A percentile compares a stretch with the other conserved stretches of the same genome.
Evolutionary conservation across 2,888 invertebrate genomes (phyloP).

Genomic region (Scrobipalpa costella): DNA sequence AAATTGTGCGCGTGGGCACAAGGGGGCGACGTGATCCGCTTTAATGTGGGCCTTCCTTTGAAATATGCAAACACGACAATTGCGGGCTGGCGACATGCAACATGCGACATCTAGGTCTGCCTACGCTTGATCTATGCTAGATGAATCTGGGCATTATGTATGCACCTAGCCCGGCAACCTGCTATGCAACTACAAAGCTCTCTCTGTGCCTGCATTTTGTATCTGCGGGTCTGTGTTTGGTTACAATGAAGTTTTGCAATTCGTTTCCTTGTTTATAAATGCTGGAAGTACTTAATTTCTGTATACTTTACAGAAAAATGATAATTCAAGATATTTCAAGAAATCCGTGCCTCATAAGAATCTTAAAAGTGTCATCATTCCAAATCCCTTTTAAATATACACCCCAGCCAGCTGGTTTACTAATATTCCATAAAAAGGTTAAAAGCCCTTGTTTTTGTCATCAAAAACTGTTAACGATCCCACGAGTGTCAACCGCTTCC

Average conservation of each 20-base stretch:
- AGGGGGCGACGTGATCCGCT: conserved; percentile 57
- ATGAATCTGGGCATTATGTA: conserved; percentile 27
- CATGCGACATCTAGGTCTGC: conserved; percentile 33
- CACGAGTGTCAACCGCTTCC: conserved; percentile 57
- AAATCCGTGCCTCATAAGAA: not conserved
- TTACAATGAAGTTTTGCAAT: conserved; percentile 4
- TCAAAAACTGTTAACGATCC: conserved; percentile 54
- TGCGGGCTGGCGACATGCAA: conserved; percentile 37
- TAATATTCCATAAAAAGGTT: conserved; percentile 35
- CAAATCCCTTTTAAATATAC: not conserved
- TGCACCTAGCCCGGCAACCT: conserved; percentile 17
- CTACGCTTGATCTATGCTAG: conserved; percentile 32
- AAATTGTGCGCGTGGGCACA: conserved; percentile 70
- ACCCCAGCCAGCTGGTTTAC: conserved; percentile 33
- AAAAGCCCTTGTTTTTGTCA: conserved; percentile 47
- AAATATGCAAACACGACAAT: conserved; percentile 61
- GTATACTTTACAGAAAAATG: not conserved
- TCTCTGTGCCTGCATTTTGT: conserved; percentile 12
- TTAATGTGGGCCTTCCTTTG: conserved; percentile 65
- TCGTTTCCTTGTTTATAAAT: too few relatives aligned
- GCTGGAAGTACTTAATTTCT: not conserved
- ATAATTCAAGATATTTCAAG: too few relatives aligned
- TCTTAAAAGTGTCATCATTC: not conserved
- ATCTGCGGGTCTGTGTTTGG: conserved; percentile 11
- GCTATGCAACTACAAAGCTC: conserved; percentile 23